Evolutionary conservation across 23 tunicate genomes (phyloP), one percentile per base, ranked within the genome.

Genomic region (Corella eumyota): DNA sequence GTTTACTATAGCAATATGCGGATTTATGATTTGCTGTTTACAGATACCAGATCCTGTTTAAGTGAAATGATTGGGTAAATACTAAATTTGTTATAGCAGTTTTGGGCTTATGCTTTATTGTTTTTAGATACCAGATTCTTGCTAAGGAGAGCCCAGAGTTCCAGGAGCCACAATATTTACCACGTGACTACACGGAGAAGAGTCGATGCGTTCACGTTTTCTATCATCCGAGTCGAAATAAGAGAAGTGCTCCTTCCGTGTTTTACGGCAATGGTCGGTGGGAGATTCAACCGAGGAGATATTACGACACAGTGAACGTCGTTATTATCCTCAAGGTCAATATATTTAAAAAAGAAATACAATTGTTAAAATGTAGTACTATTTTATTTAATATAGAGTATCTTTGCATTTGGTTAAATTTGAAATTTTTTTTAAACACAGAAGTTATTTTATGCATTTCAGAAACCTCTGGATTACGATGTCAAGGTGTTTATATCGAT

Each of bases 131-230:
- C 34, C 99, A 93, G 55, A 93, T 93, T 21, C 65, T 93, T 26
- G 71, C 95, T 19, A 84, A 74, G 45, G 96, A 84, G 24, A 74
- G 84, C 38, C 79, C 91, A 0, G 83, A 74, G 33, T 77, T 84
- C 45, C 74, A 71, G 32, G 93, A 87, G 28, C 59, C 75, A 9
- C 65, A 62, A 29, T 93, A 87, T 49, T 65, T 84, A 2, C 83
- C 99, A 28, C 99, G 99, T 32, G 99, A 93, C 58, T 93, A 93
- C 76, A 93, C 99, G 13, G 84, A 84, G 64, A 93, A 80, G 61
- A 73, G 65, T 45, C 65, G 80, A 68, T 90, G 91, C 58, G 84
- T 77, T 6, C 79, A 69, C 35, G 37, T 90, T 1, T 47, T 45
- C 68, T 90, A 70, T 38, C 72, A 90, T 32, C 91, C 91, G 38